Conservation (phyloP, 1,140 invertebrate species). For the Macrostomum lignano region DNA sequence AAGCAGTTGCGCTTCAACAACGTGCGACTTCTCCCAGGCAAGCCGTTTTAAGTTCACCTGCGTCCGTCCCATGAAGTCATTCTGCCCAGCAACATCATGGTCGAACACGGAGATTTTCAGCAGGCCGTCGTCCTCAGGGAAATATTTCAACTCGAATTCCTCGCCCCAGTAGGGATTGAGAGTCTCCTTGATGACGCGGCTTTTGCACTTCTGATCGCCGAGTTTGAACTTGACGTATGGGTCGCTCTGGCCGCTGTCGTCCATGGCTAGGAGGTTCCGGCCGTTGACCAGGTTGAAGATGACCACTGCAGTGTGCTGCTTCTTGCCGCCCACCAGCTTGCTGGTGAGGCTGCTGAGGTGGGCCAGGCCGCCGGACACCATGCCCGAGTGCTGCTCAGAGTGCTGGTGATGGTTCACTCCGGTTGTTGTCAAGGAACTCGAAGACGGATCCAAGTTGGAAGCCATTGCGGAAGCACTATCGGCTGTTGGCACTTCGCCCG, state of each 20-base stretch:
- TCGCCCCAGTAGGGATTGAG: conserved; percentile 53
- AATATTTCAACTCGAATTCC: conserved; percentile 82
- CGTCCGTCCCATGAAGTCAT: conserved; percentile 43
- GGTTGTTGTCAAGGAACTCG: no score
- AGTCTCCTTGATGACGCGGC: conserved; percentile 51
- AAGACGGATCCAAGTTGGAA: no score
- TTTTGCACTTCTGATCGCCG: conserved; percentile 89
- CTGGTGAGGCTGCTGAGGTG: not conserved
- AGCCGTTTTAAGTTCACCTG: conserved; percentile 2
- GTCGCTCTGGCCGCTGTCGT: conserved; percentile 63
- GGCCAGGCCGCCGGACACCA: no score
- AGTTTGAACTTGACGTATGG: conserved; percentile 88
- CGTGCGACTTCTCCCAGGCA: conserved; percentile 55
- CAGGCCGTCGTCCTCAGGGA: conserved; percentile 54
- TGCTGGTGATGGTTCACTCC: no score
- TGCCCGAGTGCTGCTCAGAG: no score
- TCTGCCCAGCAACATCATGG: conserved; percentile 44
- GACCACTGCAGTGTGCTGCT: conserved; percentile 57
- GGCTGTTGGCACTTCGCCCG: no score
- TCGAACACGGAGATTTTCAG: conserved; percentile 67
- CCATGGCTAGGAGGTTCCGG: conserved; percentile 52
- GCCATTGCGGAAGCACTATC: no score
- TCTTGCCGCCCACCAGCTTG: conserved; percentile 31
- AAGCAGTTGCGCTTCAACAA: conserved; percentile 55
- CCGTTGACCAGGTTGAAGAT: conserved; percentile 81